Evolutionary conservation across 1,140 invertebrate species (phyloP), one percentile per base, ranked within the genome.

Genomic region (Acyrthosiphon pisum): DNA sequence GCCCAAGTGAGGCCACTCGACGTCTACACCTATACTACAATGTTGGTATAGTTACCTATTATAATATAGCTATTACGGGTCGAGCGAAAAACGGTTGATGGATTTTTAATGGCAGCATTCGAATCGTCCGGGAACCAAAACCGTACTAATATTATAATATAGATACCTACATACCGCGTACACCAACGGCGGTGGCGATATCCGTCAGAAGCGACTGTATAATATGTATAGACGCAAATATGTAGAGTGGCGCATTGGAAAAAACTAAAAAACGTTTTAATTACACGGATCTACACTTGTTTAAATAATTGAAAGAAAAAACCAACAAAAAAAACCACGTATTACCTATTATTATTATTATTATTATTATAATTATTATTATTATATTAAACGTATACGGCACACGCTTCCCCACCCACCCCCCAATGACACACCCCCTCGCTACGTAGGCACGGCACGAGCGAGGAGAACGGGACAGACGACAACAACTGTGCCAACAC

Each of bases 401-500:
- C 44, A 7, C 41, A 35, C n/a, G 6, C 22, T 44, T 56, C n/a
- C 20, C 7, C 20, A 0, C 22, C 26, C n/a, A 18, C 18, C 53
- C 90, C 14, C 41, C 23, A 20, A 60, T 3, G 41, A 18, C 88
- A 20, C 30, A 26, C 41, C 30, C 46, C 7, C 14, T 11, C 48
- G 20, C 48, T 18, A n/a, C 46, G 87, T 88, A 22, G 18, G 30
- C 9, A 35, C 0, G 35, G 35, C 88, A 89, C 48, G 48, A 37
- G 48, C 48, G 22, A n/a, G 46, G 18, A n/a, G 60, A 76, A 87
- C 86, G 86, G 30, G 60, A 76, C 60, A 76, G 60, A n/a, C 26
- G 26, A 86, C 37, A 41, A 93, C 91, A 93, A 93, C 91, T 93
- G 91, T 93, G 81, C 48, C 23, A 93, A 93, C 91, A 93, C 91